phyloP scores from a whole-genome alignment of 2,797 vertebrate species.

The Thaleichthys pacificus region DNA sequence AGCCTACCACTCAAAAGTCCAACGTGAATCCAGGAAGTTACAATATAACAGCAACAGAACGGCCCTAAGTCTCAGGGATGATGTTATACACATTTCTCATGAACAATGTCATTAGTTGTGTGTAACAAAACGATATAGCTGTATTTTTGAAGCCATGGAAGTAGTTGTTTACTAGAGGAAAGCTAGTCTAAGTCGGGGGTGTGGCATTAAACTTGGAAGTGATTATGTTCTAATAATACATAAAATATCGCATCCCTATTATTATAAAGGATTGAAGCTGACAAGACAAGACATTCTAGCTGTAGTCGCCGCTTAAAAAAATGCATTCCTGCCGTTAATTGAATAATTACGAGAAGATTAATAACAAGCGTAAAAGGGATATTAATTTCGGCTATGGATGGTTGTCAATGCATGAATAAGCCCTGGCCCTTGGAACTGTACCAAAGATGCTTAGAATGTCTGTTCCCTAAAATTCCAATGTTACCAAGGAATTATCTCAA shows the following conservation, averaged over 20 bases:
- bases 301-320: constrained; percentile 29
- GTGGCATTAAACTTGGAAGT: constrained; percentile 7
- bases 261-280: no score
- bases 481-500: constrained; percentile 16
- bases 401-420: constrained; percentile 42
- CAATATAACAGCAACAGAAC: not conserved
- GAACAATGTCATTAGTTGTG: no score
- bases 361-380: constrained; percentile 51
- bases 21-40: not conserved
- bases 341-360: constrained; percentile 67
- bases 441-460: constrained; percentile 25
- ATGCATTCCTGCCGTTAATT: constrained; percentile 47
- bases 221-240: no score
- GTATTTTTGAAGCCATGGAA: not conserved
- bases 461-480: constrained; percentile 18
- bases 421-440: constrained; percentile 41
- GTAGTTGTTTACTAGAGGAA: not conserved
- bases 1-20: not conserved
- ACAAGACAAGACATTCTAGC: no score
- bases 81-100: no score
- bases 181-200: not conserved
- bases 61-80: no score
- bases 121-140: no score
- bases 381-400: constrained; percentile 36
- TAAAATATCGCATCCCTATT: no score